phyloP scores from a whole-genome alignment of 2,888 invertebrate genomes.

The Hypomecis atomaria region DNA sequence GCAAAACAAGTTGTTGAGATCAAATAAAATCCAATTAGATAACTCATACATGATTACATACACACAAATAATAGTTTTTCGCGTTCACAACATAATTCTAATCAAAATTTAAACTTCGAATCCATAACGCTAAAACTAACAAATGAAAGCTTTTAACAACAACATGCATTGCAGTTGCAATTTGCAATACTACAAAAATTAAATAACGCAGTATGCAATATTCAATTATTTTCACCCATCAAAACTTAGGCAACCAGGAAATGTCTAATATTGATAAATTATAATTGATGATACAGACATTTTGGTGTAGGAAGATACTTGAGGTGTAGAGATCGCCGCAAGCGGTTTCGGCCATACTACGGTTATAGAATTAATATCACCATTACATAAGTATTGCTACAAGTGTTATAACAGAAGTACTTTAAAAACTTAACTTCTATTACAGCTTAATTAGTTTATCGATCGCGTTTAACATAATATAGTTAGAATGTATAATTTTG shows the following conservation, averaged over 20 bases:
- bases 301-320: conserved; percentile 40
- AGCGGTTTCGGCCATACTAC: conserved; percentile 22
- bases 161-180: background rate
- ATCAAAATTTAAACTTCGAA: too few relatives aligned
- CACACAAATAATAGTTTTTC: too few relatives aligned
- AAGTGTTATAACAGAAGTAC: conserved; percentile 8
- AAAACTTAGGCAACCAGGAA: conserved; percentile 46
- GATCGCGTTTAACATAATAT: conserved; percentile 30
- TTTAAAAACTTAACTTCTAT: conserved; percentile 32
- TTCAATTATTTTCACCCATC: conserved; percentile 34
- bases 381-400: conserved; percentile 32
- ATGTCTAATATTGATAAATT: conserved; percentile 44
- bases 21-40: too few relatives aligned
- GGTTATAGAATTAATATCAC: conserved; percentile 25
- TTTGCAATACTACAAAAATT: background rate
- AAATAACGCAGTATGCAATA: conserved; percentile 26
- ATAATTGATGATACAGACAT: conserved; percentile 49
- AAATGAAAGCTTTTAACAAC: too few relatives aligned
- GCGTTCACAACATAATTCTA: too few relatives aligned
- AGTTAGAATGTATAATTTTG: conserved; percentile 28
- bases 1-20: too few relatives aligned
- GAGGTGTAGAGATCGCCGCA: conserved; percentile 36
- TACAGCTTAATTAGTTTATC: conserved; percentile 37
- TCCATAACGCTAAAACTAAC: too few relatives aligned
- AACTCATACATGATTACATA: too few relatives aligned